These are phyloP conservation scores for Siniperca obscura DNA, from an alignment of 2,797 vertebrate genomes.

Conservation along the genomic window DNA sequence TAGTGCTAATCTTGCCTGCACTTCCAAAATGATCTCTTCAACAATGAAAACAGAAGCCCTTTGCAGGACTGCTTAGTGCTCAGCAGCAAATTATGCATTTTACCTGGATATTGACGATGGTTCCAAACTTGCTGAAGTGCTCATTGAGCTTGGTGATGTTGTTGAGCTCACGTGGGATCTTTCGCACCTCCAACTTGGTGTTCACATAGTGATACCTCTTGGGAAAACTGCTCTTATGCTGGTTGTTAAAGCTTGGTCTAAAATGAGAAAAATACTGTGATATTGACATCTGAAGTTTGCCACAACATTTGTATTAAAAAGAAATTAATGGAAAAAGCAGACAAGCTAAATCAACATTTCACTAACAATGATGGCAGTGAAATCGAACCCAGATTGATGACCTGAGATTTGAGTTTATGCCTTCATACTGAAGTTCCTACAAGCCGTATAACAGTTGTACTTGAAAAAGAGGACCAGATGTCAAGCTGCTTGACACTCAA, in stretches of 20 bases:
- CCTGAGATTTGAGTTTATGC: constrained; percentile 4
- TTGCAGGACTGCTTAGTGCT: neutral
- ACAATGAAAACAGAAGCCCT: neutral
- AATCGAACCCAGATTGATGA: neutral
- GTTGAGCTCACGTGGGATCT: constrained; percentile 95
- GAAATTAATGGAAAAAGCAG: neutral
- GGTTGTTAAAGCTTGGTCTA: constrained; percentile 92
- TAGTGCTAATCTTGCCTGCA: neutral
- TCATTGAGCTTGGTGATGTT: constrained; percentile 98
- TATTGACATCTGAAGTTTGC: neutral
- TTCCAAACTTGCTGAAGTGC: constrained; percentile 99
- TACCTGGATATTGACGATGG: constrained; percentile 99
- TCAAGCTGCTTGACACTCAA: constrained; percentile 22
- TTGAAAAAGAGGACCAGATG: neutral
- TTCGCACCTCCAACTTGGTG: constrained; percentile 96
- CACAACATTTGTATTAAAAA: neutral
- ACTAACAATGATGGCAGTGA: neutral
- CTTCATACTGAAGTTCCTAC: neutral
- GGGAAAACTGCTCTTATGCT: constrained; percentile 91
- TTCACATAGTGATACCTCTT: constrained; percentile 95
- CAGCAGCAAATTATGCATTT: neutral
- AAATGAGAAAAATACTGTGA: constrained; percentile 15
- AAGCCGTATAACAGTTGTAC: neutral
- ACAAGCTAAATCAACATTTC: constrained; percentile 5
- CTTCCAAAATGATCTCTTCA: neutral